Evolutionary conservation across 2,888 invertebrate species (phyloP).

Genomic region (Tiliacea citrago): DNA sequence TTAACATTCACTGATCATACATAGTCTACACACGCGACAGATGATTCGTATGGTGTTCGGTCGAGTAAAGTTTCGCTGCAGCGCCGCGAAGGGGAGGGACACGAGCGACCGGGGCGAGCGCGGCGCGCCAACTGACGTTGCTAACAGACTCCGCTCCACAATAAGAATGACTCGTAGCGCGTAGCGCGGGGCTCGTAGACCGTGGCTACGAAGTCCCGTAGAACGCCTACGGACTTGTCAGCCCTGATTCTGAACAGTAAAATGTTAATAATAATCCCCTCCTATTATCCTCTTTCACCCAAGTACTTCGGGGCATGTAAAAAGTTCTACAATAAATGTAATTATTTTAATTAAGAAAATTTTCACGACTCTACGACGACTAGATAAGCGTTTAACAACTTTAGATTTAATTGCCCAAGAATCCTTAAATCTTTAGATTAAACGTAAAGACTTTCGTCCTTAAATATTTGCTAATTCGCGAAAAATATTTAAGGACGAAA

Average conservation of each 20-base stretch:
- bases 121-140: conserved; percentile 65
- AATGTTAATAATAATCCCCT: conserved; percentile 17
- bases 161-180: conserved; percentile 57
- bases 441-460: too few species aligned
- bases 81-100: conserved; percentile 6
- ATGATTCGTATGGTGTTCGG: conserved; percentile 42
- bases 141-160: conserved; percentile 23
- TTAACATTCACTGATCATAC: conserved; percentile 52
- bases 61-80: conserved; percentile 62
- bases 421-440: conserved; percentile 27
- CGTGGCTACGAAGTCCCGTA: conserved; percentile 50
- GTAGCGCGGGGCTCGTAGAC: conserved; percentile 59
- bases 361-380: conserved; percentile 26
- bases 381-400: conserved; percentile 43
- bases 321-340: conserved; percentile 28
- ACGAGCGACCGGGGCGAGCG: conserved; percentile 56
- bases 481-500: conserved; percentile 19
- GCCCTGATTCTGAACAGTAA: conserved; percentile 18
- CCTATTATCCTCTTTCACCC: neutral
- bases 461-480: conserved; percentile 16
- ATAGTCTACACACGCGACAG: conserved; percentile 39
- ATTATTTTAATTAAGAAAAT: conserved; percentile 52
- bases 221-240: conserved; percentile 56
- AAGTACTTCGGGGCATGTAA: conserved; percentile 1
- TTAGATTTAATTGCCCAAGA: conserved; percentile 43